A percentile compares a stretch with the other conserved stretches of the same genome.
Evolutionary conservation across 92 coral and sea anemone species (phyloP).

Genomic region (Blastomussa wellsi): DNA sequence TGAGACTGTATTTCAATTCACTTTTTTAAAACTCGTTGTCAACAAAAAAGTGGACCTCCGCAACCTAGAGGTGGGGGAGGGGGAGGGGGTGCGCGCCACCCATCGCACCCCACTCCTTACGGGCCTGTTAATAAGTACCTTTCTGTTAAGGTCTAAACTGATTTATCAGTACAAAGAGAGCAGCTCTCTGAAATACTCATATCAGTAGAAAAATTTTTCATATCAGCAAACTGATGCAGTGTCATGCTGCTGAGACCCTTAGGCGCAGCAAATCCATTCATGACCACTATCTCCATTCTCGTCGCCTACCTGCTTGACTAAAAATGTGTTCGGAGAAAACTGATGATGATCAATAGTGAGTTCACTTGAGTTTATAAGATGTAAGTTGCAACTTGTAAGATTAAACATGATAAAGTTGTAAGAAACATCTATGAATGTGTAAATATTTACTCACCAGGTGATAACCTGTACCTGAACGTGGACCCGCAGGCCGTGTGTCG

Average conservation of each 20-base stretch:
- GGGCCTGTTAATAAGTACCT: too few species aligned
- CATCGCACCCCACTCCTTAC: too few species aligned
- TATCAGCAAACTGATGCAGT: background rate
- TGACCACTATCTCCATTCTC: background rate
- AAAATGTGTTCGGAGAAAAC: background rate
- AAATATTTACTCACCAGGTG: slow-evolving; percentile 43
- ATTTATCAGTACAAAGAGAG: too few species aligned
- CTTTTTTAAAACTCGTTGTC: too few species aligned
- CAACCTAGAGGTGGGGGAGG: too few species aligned
- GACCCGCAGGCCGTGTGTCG: slow-evolving; percentile 86
- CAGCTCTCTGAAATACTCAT: too few species aligned
- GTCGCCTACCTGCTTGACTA: background rate
- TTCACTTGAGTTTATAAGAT: background rate
- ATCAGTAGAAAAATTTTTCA: background rate
- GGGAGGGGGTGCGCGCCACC: too few species aligned
- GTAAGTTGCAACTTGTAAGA: background rate
- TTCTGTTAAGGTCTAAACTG: too few species aligned
- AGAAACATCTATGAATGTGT: background rate
- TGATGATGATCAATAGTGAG: background rate
- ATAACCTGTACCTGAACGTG: slow-evolving; percentile 77
- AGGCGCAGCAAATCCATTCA: too few species aligned
- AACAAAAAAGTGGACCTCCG: too few species aligned
- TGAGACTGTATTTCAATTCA: too few species aligned
- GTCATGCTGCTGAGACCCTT: background rate
- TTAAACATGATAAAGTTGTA: background rate